A percentile compares a stretch with the other conserved stretches of the same genome.
phyloP scores from a whole-genome alignment of 2,797 vertebrate species.

The Oreochromis grahami region DNA sequence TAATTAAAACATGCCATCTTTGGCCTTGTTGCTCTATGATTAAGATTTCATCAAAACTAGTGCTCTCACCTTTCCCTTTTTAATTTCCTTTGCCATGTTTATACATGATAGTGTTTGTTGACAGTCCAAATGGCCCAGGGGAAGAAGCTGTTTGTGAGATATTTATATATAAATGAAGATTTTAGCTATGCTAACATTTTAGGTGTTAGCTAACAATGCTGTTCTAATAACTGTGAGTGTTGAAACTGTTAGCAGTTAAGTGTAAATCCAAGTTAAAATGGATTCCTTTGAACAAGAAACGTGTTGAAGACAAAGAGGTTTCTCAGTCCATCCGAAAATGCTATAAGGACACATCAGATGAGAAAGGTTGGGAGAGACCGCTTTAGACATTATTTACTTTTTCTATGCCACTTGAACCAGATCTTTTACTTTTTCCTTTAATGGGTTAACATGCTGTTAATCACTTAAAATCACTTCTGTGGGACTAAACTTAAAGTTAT shows the following conservation, averaged over 20 bases:
- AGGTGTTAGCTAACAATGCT: too few relatives aligned
- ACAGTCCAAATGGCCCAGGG: neutral
- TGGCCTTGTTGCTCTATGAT: constrained; percentile 41
- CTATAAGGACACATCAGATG: neutral
- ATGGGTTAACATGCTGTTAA: neutral
- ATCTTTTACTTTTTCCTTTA: too few relatives aligned
- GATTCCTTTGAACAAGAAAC: too few relatives aligned
- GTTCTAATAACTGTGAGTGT: too few relatives aligned
- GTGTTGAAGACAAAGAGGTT: neutral
- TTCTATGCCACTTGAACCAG: neutral
- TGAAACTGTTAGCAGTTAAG: too few relatives aligned
- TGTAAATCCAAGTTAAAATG: too few relatives aligned
- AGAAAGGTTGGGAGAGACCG: neutral
- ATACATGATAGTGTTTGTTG: rapidly evolving
- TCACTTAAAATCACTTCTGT: neutral
- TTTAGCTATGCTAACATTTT: too few relatives aligned
- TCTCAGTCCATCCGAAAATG: neutral
- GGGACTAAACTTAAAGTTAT: neutral
- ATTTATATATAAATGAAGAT: too few relatives aligned
- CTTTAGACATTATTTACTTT: neutral
- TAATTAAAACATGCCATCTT: constrained; percentile 56
- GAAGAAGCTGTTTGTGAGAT: neutral
- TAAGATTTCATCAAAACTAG: constrained; percentile 18
- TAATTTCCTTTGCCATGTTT: neutral
- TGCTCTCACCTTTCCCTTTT: neutral